These are phyloP conservation scores for Pyrrhopygopsis socrates DNA, from an alignment of 2,888 invertebrate species.

Conservation along the genomic window DNA sequence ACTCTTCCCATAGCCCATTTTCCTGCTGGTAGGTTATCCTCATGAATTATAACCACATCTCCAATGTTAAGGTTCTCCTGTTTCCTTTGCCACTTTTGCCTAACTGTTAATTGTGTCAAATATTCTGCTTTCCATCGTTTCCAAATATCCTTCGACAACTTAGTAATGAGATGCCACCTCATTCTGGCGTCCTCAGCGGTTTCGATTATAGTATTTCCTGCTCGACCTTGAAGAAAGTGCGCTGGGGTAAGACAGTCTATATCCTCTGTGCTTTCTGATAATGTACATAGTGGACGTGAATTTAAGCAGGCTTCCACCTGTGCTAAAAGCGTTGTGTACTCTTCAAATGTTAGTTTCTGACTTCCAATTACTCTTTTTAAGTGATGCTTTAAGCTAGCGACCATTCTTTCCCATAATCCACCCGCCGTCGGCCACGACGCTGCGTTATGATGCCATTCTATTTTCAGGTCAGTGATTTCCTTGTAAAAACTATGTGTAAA, in stretches of 20 bases:
- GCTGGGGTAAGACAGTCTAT: conserved; percentile 47
- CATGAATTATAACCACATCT: conserved; percentile 27
- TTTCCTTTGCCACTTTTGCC: conserved; percentile 11
- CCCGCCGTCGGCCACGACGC: too few relatives aligned
- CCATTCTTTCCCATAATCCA: too few relatives aligned
- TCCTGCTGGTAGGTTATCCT: neutral
- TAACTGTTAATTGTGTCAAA: conserved; percentile 1
- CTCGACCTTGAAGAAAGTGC: conserved; percentile 42
- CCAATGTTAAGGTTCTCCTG: conserved; percentile 32
- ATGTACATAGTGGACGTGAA: conserved; percentile 33
- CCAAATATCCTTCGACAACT: conserved; percentile 27
- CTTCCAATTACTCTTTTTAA: conserved; percentile 27
- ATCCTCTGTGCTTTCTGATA: conserved; percentile 28
- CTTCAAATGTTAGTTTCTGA: conserved; percentile 40
- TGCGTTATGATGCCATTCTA: too few relatives aligned
- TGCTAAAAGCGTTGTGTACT: conserved; percentile 36
- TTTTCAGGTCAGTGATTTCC: conserved; percentile 6
- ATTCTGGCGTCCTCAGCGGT: conserved; percentile 48
- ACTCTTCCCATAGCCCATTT: conserved; percentile 23
- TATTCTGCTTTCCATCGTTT: conserved; percentile 26
- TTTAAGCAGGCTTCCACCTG: conserved; percentile 39
- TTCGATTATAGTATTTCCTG: conserved; percentile 38
- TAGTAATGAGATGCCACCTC: conserved; percentile 45
- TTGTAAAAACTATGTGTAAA: neutral
- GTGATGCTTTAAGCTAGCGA: too few relatives aligned